These are phyloP conservation scores for Protophormia terraenovae DNA, from an alignment of 2,888 invertebrate species.

Conservation along the genomic window DNA sequence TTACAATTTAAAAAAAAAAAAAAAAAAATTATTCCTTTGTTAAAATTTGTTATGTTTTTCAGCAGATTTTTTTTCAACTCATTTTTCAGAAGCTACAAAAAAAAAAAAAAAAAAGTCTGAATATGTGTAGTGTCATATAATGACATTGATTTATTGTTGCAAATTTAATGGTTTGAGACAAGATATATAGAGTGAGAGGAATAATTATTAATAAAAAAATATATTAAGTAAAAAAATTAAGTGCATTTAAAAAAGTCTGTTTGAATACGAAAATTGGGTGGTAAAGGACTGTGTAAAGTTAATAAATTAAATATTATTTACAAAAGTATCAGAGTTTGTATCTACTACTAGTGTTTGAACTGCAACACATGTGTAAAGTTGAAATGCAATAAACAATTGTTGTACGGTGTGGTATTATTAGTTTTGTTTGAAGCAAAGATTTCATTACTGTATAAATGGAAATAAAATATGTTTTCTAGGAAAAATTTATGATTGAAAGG, in stretches of 20 bases:
- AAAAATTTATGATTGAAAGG: too few species aligned
- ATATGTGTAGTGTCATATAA: slow-evolving; percentile 14
- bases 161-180: slow-evolving; percentile 18
- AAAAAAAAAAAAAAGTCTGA: neutral
- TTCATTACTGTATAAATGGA: too few species aligned
- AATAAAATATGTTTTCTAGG: neutral
- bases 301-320: neutral
- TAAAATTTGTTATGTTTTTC: neutral
- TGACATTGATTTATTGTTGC: slow-evolving; percentile 60
- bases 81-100: neutral
- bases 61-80: slow-evolving; percentile 1
- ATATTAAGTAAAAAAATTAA: neutral
- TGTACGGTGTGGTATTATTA: neutral
- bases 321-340: too few species aligned
- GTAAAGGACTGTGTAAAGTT: neutral
- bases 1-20: slow-evolving; percentile 28
- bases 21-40: slow-evolving; percentile 29
- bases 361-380: neutral
- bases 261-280: neutral
- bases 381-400: neutral
- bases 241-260: neutral
- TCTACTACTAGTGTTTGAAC: neutral
- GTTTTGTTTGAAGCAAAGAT: neutral
- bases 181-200: neutral
- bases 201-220: slow-evolving; percentile 1